Conservation (phyloP, 2,888 invertebrate genomes). For the Athetis lepigone region DNA sequence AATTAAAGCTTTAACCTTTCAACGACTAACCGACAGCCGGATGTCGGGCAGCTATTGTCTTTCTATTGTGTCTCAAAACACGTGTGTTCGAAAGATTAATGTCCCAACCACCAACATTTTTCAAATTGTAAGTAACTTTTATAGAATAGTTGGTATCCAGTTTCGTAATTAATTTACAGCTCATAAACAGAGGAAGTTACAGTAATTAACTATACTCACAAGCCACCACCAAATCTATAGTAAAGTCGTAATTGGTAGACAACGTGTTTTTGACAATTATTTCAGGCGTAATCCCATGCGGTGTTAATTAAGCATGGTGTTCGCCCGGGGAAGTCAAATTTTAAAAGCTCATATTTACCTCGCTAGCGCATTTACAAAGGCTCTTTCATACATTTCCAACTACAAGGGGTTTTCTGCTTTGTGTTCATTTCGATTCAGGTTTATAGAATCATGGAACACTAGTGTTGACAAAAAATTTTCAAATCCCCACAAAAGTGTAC, state of each 20-base stretch:
- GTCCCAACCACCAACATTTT: background rate
- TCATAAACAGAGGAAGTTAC: background rate
- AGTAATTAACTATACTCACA: constrained; percentile 14
- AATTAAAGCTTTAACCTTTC: background rate
- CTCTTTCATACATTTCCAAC: background rate
- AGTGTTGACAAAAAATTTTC: background rate
- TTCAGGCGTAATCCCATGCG: constrained; percentile 29
- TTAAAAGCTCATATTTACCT: constrained; percentile 48
- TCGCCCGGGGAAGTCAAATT: constrained; percentile 46
- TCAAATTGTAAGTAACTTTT: too few species aligned
- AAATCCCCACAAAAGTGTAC: background rate
- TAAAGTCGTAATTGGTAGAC: constrained; percentile 45
- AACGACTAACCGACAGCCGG: too few species aligned
- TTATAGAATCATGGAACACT: background rate
- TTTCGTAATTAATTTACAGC: background rate
- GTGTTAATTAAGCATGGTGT: constrained; percentile 53
- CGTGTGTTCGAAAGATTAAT: too few species aligned
- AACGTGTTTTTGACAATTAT: constrained; percentile 53
- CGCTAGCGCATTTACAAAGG: constrained; percentile 34
- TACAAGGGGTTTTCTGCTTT: too few species aligned
- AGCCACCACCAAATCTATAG: constrained; percentile 36
- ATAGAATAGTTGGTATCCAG: background rate
- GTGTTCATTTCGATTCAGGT: background rate
- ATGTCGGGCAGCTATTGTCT: too few species aligned
- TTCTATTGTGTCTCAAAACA: too few species aligned